Evolutionary conservation across 2,113 vertebrate species (phyloP).

Genomic region (Cygnus buccinator): DNA sequence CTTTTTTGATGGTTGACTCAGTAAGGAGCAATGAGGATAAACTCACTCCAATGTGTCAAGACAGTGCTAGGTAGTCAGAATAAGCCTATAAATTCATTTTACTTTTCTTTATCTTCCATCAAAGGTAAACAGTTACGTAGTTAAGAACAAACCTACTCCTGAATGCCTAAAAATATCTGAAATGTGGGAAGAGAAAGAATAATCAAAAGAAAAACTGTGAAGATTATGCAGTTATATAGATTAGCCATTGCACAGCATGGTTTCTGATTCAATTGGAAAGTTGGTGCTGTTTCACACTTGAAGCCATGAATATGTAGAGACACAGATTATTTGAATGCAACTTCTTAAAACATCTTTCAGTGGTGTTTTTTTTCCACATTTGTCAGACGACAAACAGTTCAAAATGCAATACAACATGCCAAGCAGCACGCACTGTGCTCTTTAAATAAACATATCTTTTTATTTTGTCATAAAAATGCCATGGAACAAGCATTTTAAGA

Average conservation of each 20-base stretch:
- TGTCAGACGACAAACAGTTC: not conserved
- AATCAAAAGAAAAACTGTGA: not conserved
- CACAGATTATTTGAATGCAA: not conserved
- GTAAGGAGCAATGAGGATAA: not conserved
- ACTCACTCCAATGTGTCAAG: not conserved
- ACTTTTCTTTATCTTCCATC: not conserved
- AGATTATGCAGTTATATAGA: not conserved
- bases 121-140: not conserved
- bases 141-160: not conserved
- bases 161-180: conserved; percentile 36
- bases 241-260: not conserved
- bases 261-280: not conserved
- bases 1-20: not conserved
- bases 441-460: not conserved
- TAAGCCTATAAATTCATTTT: not conserved
- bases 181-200: conserved; percentile 9
- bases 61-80: not conserved
- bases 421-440: not conserved
- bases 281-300: not conserved
- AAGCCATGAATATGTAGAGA: not conserved
- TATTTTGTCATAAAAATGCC: not conserved
- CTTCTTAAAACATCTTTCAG: not conserved
- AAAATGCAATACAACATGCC: not conserved
- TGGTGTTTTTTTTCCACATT: not conserved
- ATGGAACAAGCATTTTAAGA: not conserved